Evolutionary conservation across 2,113 vertebrate genomes (phyloP).

Genomic region (Micromys minutus): DNA sequence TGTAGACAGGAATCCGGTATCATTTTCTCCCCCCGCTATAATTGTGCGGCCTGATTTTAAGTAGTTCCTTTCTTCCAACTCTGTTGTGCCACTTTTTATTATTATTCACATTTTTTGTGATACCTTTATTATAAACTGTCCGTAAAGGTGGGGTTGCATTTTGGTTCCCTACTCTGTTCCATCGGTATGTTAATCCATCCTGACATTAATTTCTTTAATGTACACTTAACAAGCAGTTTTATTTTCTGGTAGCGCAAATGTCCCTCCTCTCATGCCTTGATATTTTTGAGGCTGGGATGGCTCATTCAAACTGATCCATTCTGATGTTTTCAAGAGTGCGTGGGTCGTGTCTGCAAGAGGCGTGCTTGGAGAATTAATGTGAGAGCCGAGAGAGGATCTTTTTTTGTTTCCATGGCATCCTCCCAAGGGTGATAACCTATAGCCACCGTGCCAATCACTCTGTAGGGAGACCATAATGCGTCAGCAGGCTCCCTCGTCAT

Average conservation of each 20-base stretch:
- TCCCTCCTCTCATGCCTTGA: background rate
- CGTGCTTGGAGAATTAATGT: background rate
- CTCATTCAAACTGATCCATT: background rate
- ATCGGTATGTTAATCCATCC: background rate
- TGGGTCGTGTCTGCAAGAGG: background rate
- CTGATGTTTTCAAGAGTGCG: background rate
- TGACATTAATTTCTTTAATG: background rate
- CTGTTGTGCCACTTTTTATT: background rate
- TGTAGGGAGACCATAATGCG: constrained; percentile 51
- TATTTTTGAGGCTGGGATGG: background rate
- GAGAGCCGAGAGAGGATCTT: background rate
- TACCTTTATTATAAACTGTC: background rate
- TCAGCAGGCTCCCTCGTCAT: constrained; percentile 51
- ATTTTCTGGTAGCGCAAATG: background rate
- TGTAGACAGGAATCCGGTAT: background rate
- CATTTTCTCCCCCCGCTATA: background rate
- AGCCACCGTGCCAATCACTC: constrained; percentile 49
- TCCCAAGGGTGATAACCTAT: constrained; percentile 8
- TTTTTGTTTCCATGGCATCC: constrained; percentile 35
- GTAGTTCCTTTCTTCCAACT: background rate
- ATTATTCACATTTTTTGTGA: background rate
- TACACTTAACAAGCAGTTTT: background rate
- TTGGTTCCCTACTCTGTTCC: background rate
- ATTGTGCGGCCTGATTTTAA: background rate
- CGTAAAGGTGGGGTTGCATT: background rate